Base-by-base conservation (phyloP, 2,797 vertebrate species). In the Falco peregrinus region DNA sequence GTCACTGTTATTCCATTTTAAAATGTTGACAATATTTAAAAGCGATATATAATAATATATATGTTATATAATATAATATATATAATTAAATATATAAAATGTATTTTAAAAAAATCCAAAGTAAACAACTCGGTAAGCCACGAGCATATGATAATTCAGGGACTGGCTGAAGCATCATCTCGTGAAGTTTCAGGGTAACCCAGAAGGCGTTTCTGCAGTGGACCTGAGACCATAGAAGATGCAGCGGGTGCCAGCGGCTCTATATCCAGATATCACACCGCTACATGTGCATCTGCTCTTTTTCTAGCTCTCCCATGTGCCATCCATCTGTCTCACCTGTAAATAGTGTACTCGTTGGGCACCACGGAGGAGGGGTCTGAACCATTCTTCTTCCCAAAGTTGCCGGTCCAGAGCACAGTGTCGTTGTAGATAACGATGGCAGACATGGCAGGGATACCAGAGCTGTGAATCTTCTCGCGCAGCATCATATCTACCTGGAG, bases 381-480 rank as follows among this genome's bases (percentile, higher is more conserved):
- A 80, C 94, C 80, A 3, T 99, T 99, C 94, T 97, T 99, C 96
- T 96, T 99, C 8, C 99, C 99, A 0, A 99, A 99, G 97, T 99
- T 99, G 14, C 99, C 99, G 0, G 99, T 99, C 99, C 99, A 99
- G 90, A 99, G 97, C 76, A 99, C 98, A 0, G 99, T 99, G 97
- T 99, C 99, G 0, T 99, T 99, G 96, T 99, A 98, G 92, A 99
- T 97, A 25, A 99, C 98, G 3, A 99, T 99, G 45, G 99, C 99
- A 1, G 99, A 99, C 96, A 99, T 91, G 59, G 99, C 98, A 0
- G 99, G 99, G 39, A 99, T 98, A 59, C 98, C 98, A 0, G 98
- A 95, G 21, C 95, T 97, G 39, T 98, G 98, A 84, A 99, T 91
- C 57, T 47, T 98, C 90, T 98, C 97, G 5, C 98, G 97, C n/a